phyloP scores from a whole-genome alignment of 2,888 invertebrate genomes.

The Trilocha varians region DNA sequence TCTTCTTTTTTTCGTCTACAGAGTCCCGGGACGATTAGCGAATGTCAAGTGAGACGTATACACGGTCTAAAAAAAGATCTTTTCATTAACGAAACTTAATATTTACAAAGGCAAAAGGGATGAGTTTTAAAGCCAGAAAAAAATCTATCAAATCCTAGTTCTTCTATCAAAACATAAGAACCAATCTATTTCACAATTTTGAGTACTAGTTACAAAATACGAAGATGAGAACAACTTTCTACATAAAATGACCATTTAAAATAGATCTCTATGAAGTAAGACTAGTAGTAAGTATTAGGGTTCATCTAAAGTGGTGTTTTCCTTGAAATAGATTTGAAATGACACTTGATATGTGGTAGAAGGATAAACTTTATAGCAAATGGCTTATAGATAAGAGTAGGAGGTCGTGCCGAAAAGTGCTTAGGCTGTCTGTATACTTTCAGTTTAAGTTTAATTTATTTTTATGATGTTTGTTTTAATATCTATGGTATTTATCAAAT shows the following conservation, averaged over 20 bases:
- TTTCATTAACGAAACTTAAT: too few species aligned
- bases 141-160: too few species aligned
- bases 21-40: too few species aligned
- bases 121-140: too few species aligned
- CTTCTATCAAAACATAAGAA: too few species aligned
- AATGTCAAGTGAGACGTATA: too few species aligned
- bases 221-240: neutral
- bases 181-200: too few species aligned
- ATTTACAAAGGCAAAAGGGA: too few species aligned
- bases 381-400: conserved; percentile 29
- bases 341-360: conserved; percentile 23
- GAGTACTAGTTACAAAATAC: conserved; percentile 2
- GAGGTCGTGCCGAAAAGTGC: conserved; percentile 36
- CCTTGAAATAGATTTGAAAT: conserved; percentile 27
- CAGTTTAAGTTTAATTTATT: neutral
- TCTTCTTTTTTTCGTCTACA: too few species aligned
- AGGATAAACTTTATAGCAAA: conserved; percentile 27
- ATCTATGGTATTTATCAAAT: too few species aligned
- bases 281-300: neutral
- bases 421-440: conserved; percentile 4
- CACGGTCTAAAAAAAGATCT: too few species aligned
- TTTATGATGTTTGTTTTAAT: too few species aligned
- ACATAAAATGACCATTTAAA: neutral
- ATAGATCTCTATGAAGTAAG: neutral
- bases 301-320: neutral